Evolutionary conservation across 2,797 vertebrate genomes (phyloP).

Genomic region (Notolepis coatsorum): DNA sequence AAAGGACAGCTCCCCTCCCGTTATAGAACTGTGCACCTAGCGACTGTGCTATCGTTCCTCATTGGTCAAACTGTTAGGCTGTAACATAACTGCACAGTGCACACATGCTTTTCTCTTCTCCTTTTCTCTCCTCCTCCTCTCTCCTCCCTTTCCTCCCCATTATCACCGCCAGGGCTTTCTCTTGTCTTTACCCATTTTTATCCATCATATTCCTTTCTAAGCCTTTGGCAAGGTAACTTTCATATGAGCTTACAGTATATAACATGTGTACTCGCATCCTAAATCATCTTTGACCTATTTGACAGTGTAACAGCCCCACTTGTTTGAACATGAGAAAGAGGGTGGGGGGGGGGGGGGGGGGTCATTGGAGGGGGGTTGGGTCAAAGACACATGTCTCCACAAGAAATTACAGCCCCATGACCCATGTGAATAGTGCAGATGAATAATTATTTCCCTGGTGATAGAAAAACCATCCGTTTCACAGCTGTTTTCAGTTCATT

Average conservation of each 20-base stretch:
- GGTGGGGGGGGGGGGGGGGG: no score
- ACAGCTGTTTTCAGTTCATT: constrained; percentile 56
- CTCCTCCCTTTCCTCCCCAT: neutral
- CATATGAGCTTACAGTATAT: no score
- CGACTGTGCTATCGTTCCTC: neutral
- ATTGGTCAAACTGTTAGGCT: neutral
- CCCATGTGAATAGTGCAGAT: neutral
- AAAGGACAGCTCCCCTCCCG: constrained; percentile 22
- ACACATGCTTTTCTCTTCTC: neutral
- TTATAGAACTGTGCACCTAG: neutral
- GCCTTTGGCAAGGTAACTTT: no score
- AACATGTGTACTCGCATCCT: no score
- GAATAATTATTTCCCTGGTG: constrained; percentile 42
- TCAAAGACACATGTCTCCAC: neutral
- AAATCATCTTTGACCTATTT: no score
- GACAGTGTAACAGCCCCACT: no score
- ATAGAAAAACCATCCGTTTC: constrained; percentile 44
- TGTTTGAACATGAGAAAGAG: no score
- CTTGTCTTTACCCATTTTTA: no score
- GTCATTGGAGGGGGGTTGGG: no score
- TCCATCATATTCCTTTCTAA: no score
- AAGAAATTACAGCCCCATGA: no score
- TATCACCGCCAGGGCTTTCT: neutral
- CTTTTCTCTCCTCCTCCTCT: no score
- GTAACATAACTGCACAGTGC: neutral